Evolutionary conservation across 2,797 vertebrate species (phyloP).

Genomic region (Pipistrellus kuhlii): DNA sequence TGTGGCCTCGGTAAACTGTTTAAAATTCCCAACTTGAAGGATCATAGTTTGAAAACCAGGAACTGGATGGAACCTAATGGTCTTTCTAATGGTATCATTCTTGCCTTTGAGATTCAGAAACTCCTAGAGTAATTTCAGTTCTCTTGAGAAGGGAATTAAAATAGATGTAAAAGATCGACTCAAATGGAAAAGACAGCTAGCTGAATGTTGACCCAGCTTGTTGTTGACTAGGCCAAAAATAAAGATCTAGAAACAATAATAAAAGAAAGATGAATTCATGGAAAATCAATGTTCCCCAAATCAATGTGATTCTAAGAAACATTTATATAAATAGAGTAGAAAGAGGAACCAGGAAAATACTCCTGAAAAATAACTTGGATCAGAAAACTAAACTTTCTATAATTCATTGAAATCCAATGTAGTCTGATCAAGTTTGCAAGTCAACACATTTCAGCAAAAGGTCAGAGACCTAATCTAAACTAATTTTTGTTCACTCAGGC

Average conservation of each 20-base stretch:
- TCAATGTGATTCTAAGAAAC: slow-evolving; percentile 29
- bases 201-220: neutral
- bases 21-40: neutral
- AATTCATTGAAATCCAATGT: neutral
- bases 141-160: neutral
- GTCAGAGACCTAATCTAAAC: neutral
- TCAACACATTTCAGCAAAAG: neutral
- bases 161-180: neutral
- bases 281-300: neutral
- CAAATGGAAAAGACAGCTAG: neutral
- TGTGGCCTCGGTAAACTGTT: neutral
- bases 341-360: neutral
- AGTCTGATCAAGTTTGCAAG: neutral
- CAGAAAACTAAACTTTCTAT: neutral
- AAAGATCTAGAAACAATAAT: slow-evolving; percentile 36
- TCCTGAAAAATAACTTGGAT: neutral
- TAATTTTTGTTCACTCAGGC: neutral
- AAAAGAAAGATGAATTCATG: neutral
- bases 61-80: neutral
- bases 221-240: neutral
- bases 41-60: neutral
- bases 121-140: slow-evolving; percentile 31
- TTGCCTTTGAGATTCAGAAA: slow-evolving; percentile 7
- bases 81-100: neutral
- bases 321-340: neutral